These are phyloP conservation scores for Subacronicta megacephala DNA, from an alignment of 2,888 invertebrate genomes.

Conservation along the genomic window DNA sequence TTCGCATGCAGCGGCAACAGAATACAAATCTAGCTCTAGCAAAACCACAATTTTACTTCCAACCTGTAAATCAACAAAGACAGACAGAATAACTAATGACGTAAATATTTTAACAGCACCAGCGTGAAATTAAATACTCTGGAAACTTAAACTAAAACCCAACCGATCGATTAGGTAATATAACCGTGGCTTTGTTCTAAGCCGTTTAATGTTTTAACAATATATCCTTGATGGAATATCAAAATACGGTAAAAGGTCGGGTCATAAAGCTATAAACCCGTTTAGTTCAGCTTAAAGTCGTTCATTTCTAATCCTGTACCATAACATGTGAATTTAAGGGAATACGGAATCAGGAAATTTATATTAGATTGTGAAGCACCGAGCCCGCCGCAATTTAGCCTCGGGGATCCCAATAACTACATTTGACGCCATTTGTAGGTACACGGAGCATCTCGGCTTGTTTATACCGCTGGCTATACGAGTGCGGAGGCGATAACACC, in stretches of 20 bases:
- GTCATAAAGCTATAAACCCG: constrained; percentile 43
- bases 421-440: constrained; percentile 69
- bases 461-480: constrained; percentile 35
- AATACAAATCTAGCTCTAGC: constrained; percentile 28
- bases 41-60: constrained; percentile 9
- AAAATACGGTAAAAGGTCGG: constrained; percentile 38
- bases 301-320: constrained; percentile 51
- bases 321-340: constrained; percentile 51
- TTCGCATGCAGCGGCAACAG: not conserved
- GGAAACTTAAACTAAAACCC: constrained; percentile 22
- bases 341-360: constrained; percentile 67
- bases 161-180: constrained; percentile 39
- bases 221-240: constrained; percentile 39
- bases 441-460: constrained; percentile 46
- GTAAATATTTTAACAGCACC: constrained; percentile 41
- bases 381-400: constrained; percentile 68
- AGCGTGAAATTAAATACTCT: constrained; percentile 24
- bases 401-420: constrained; percentile 70
- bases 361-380: constrained; percentile 68
- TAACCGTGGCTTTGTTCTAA: constrained; percentile 42
- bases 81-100: constrained; percentile 35
- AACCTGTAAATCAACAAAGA: constrained; percentile 26
- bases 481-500: constrained; percentile 32
- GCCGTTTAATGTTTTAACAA: constrained; percentile 44
- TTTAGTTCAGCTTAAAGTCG: constrained; percentile 36